Evolutionary conservation across 2,888 invertebrate species (phyloP), one percentile per base, ranked within the genome.

Genomic region (Meliscaeva auricollis): DNA sequence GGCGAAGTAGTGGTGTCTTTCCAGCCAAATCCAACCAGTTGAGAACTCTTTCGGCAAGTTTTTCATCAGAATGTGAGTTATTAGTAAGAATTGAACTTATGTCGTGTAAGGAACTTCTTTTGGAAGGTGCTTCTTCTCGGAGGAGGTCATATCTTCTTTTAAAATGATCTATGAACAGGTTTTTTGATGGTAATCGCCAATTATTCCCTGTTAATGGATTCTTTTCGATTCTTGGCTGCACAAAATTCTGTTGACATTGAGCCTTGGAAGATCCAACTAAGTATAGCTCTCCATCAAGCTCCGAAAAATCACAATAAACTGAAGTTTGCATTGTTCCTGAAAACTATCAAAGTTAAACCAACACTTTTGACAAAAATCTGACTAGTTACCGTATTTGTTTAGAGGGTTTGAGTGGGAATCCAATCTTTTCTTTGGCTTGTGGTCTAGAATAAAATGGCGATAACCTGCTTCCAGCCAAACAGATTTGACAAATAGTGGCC

Each of bases 11-110:
- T 15, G 88, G 82, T 20, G 93, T 93, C 89, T 94, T 94, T 0
- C 95, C 95, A 0, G 96, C 96, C 74, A 96, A 92, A 90, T 96
- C 96, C 87, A 97, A 89, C 97, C 97, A 97, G 88, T 96, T 95
- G 3, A 96, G 91, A 0, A 97, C 97, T 72, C 96, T 93, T 81
- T 96, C 96, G 0, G 96, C 94, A 62, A 95, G 90, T 32, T 93
- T 90, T 62, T 92, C 92, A 46, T 92, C 91, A 0, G 91, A 89
- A 72, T 90, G 90, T 2, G 88, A 88, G 5, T 72, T 68, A 13
- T 87, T 87, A 0, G 76, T 79, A 17, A 87, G 62, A 1, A 84
- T 30, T 3, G 87, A 81, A 17, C 87, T 88, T 6, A 89, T 68
- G 70, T 91, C 91, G 30, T 90, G 90, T 20, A 91, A 76, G 0